phyloP scores from a whole-genome alignment of 2,113 vertebrate genomes.

The Misgurnus mizolepis region DNA sequence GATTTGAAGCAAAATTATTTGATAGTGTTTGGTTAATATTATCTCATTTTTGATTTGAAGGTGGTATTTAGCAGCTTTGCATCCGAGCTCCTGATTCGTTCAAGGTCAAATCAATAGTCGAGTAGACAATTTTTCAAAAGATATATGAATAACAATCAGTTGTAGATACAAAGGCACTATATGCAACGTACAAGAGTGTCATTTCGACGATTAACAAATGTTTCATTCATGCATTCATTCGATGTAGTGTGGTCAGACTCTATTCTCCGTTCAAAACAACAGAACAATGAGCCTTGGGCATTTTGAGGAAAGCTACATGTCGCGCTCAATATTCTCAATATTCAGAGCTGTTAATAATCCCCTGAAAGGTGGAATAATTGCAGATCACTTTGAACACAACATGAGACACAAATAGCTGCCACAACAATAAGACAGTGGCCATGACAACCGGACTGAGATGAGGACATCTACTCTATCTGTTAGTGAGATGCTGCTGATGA shows the following conservation, averaged over 20 bases:
- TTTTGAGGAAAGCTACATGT: not conserved
- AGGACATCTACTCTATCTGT: conserved; percentile 37
- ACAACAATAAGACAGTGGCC: conserved; percentile 45
- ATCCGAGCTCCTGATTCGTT: not conserved
- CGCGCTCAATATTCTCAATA: conserved; percentile 15
- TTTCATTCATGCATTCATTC: conserved; percentile 1
- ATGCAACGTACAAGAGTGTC: no score
- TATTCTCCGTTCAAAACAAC: not conserved
- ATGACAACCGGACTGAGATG: conserved; percentile 46
- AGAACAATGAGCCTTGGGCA: not conserved
- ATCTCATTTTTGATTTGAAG: no score
- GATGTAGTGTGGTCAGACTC: not conserved
- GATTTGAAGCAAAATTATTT: no score
- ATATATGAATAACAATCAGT: not conserved
- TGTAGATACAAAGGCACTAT: not conserved
- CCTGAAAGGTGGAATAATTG: conserved; percentile 38
- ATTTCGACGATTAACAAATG: not conserved
- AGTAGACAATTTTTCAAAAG: not conserved
- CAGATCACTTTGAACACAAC: conserved; percentile 43
- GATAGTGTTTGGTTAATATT: no score
- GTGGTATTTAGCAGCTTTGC: no score
- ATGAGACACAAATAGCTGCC: conserved; percentile 43
- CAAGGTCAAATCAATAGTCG: conserved; percentile 18
- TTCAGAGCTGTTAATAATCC: conserved; percentile 43
- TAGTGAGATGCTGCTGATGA: conserved; percentile 24